Conservation (phyloP, 2,113 vertebrate species). For the Aptenodytes patagonicus region DNA sequence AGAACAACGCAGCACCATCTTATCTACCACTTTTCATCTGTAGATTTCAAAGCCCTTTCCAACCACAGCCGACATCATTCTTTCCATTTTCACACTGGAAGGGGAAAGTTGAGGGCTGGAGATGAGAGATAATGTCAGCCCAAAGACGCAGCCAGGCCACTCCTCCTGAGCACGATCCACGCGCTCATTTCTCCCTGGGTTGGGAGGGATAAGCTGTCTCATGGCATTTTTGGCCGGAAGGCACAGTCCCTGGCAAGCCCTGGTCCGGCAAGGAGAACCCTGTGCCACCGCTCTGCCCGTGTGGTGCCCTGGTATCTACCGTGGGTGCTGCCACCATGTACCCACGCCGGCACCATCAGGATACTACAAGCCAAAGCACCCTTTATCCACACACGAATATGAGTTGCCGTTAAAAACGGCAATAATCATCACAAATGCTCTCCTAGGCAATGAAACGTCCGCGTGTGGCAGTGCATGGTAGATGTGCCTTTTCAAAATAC, state of each 20-base stretch:
- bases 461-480: background rate
- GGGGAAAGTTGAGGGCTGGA: background rate
- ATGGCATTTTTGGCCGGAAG: background rate
- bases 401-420: fast-evolving
- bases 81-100: slow-evolving; percentile 10
- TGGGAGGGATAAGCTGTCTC: background rate
- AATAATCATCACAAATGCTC: background rate
- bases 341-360: fast-evolving
- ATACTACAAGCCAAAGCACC: background rate
- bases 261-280: background rate
- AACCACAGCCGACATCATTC: background rate
- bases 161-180: background rate
- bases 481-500: background rate
- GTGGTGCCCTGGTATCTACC: background rate
- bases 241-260: background rate
- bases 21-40: background rate
- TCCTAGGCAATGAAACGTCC: background rate
- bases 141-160: background rate
- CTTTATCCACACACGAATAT: background rate
- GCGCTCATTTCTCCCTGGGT: background rate
- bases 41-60: background rate
- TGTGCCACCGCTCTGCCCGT: fast-evolving
- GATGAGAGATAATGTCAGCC: background rate
- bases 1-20: fast-evolving
- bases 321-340: background rate